These are phyloP conservation scores for Anagyrus pseudococci DNA, from an alignment of 2,888 invertebrate genomes.

Conservation along the genomic window DNA sequence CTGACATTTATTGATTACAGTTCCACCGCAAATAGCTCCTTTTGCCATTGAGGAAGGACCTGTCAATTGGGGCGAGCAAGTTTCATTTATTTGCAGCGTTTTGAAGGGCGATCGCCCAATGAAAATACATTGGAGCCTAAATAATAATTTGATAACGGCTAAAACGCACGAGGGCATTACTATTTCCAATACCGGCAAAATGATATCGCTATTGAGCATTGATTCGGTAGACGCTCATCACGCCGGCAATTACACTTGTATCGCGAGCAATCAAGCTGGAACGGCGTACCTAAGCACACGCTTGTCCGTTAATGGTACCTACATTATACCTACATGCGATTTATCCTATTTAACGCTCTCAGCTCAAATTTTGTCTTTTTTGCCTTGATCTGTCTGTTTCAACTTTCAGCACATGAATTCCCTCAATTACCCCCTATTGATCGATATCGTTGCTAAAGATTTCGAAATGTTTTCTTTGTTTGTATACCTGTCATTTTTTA, in stretches of 20 bases:
- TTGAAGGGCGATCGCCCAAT: slow-evolving; percentile 83
- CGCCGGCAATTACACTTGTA: slow-evolving; percentile 64
- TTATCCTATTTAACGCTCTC: no score
- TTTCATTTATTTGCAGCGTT: slow-evolving; percentile 75
- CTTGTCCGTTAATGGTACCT: slow-evolving; percentile 63
- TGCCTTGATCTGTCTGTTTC: no score
- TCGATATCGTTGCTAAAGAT: no score
- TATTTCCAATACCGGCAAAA: slow-evolving; percentile 54
- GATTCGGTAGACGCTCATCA: slow-evolving; percentile 62
- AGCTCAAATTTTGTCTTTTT: no score
- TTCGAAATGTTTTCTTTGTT: no score
- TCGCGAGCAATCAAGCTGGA: slow-evolving; percentile 63
- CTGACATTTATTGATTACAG: slow-evolving; percentile 57
- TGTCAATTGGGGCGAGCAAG: slow-evolving; percentile 79
- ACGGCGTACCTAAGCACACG: slow-evolving; percentile 58
- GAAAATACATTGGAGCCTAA: slow-evolving; percentile 77
- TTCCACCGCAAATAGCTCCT: slow-evolving; percentile 74
- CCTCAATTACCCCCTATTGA: no score
- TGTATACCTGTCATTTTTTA: no score
- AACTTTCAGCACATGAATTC: no score
- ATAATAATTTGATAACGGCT: slow-evolving; percentile 67
- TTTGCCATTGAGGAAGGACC: slow-evolving; percentile 74
- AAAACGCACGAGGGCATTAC: slow-evolving; percentile 59
- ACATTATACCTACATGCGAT: no score
- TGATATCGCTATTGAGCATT: slow-evolving; percentile 60